A percentile compares a stretch with the other conserved stretches of the same genome.
These are phyloP conservation scores for Lymantria monacha DNA, from an alignment of 2,888 invertebrate genomes.

Conservation along the genomic window DNA sequence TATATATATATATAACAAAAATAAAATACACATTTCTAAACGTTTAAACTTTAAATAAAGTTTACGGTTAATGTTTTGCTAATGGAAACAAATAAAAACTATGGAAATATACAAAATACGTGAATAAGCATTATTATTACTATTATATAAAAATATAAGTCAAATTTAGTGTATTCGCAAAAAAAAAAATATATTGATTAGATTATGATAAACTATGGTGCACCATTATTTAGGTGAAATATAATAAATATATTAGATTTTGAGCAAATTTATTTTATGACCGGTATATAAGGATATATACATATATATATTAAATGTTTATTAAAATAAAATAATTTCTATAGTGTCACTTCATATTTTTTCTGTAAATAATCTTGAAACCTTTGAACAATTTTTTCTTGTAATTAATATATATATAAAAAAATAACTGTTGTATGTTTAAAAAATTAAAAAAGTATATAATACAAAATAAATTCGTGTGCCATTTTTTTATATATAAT, in stretches of 20 bases:
- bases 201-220: slow-evolving; percentile 65
- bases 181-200: slow-evolving; percentile 58
- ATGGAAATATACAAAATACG: too few relatives aligned
- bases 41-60: neutral
- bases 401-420: slow-evolving; percentile 36
- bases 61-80: too few relatives aligned
- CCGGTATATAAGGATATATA: slow-evolving; percentile 28
- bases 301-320: slow-evolving; percentile 35
- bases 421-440: slow-evolving; percentile 63
- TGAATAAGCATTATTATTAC: too few relatives aligned
- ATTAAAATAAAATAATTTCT: slow-evolving; percentile 59
- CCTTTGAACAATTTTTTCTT: slow-evolving; percentile 53
- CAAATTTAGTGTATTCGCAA: slow-evolving; percentile 49
- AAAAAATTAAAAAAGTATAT: slow-evolving; percentile 59
- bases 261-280: slow-evolving; percentile 40
- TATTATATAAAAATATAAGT: slow-evolving; percentile 30
- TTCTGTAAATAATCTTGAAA: slow-evolving; percentile 73
- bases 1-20: slow-evolving; percentile 29
- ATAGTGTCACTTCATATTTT: slow-evolving; percentile 43
- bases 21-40: neutral
- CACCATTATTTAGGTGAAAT: slow-evolving; percentile 68
- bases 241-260: slow-evolving; percentile 40
- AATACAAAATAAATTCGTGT: slow-evolving; percentile 59
- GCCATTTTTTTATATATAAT: slow-evolving; percentile 66
- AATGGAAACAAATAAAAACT: too few relatives aligned